Evolutionary conservation across 2,113 vertebrate species (phyloP).

Genomic region (Nothoprocta perdicaria): DNA sequence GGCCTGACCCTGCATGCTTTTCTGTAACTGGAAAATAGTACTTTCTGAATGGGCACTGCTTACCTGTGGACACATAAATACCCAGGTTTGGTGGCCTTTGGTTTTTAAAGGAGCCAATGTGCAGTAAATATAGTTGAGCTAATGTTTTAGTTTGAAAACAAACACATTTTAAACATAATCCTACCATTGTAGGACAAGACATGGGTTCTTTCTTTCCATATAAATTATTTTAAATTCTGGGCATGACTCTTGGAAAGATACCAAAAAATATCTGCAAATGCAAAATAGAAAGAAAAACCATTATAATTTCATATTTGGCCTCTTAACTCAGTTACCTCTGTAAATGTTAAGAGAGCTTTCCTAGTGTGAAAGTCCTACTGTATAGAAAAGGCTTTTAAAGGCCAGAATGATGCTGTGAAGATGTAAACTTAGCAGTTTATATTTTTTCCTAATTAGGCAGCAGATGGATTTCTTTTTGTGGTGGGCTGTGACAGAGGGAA

Average conservation of each 20-base stretch:
- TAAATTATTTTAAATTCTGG: slow-evolving; percentile 35
- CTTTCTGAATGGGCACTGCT: background rate
- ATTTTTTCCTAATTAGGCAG: slow-evolving; percentile 83
- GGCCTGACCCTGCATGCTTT: background rate
- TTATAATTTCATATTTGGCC: slow-evolving; percentile 24
- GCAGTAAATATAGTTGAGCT: slow-evolving; percentile 8
- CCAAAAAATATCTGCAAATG: slow-evolving; percentile 30
- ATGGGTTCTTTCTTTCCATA: background rate
- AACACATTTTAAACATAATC: slow-evolving; percentile 11
- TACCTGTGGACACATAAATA: background rate
- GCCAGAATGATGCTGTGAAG: slow-evolving; percentile 1
- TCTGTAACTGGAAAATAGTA: background rate
- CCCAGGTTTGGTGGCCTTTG: background rate
- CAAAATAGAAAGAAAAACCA: background rate
- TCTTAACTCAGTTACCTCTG: slow-evolving; percentile 37
- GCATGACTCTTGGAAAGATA: background rate
- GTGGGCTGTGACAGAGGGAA: slow-evolving; percentile 98
- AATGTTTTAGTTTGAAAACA: background rate
- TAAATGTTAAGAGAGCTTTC: slow-evolving; percentile 20
- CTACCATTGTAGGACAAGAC: slow-evolving; percentile 20
- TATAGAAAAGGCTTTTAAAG: background rate
- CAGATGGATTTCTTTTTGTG: slow-evolving; percentile 98
- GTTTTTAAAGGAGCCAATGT: background rate
- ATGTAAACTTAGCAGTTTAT: slow-evolving; percentile 45
- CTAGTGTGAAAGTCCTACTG: background rate